Conservation (phyloP, 2,888 invertebrate genomes). For the Drosophila subsilvestris region DNA sequence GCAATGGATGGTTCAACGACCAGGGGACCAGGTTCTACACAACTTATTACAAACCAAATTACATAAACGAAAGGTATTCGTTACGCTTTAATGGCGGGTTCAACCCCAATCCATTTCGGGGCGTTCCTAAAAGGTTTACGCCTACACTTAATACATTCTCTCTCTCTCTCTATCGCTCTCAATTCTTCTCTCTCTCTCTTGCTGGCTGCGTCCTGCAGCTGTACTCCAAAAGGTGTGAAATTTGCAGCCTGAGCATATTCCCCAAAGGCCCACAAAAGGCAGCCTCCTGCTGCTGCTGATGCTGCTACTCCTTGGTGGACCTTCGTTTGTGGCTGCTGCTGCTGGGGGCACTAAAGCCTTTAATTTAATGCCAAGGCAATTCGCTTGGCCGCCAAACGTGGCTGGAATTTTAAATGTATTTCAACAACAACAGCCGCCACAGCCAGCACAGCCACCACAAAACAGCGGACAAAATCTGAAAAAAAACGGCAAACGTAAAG, state of each 20-base stretch:
- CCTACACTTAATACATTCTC: conserved; percentile 34
- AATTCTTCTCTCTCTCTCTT: not conserved
- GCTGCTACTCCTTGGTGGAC: conserved; percentile 17
- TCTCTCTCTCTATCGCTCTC: not conserved
- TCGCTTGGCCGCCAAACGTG: conserved; percentile 64
- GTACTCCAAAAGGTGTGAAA: conserved; percentile 62
- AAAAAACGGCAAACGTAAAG: conserved; percentile 62
- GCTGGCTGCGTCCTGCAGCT: conserved; percentile 34
- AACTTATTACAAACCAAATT: conserved; percentile 49
- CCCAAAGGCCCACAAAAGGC: conserved; percentile 54
- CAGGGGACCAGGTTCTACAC: conserved; percentile 6
- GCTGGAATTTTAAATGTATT: conserved; percentile 69
- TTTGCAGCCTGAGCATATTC: conserved; percentile 66
- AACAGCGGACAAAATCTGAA: conserved; percentile 17
- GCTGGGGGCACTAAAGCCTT: conserved; percentile 50
- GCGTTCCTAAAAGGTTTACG: conserved; percentile 50
- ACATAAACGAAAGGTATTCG: conserved; percentile 39
- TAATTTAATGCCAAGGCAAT: conserved; percentile 71
- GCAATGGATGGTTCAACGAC: conserved; percentile 51
- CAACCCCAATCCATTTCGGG: conserved; percentile 8
- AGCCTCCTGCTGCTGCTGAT: conserved; percentile 13
- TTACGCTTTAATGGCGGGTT: conserved; percentile 47
- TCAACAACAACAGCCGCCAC: conserved; percentile 10
- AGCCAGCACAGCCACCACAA: not conserved
- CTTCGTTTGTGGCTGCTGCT: conserved; percentile 16